Percentiles rank a stretch among this genome's conserved stretches.
Evolutionary conservation across 1,140 invertebrate genomes (phyloP).

Genomic region (Trinorchestia longiramus): DNA sequence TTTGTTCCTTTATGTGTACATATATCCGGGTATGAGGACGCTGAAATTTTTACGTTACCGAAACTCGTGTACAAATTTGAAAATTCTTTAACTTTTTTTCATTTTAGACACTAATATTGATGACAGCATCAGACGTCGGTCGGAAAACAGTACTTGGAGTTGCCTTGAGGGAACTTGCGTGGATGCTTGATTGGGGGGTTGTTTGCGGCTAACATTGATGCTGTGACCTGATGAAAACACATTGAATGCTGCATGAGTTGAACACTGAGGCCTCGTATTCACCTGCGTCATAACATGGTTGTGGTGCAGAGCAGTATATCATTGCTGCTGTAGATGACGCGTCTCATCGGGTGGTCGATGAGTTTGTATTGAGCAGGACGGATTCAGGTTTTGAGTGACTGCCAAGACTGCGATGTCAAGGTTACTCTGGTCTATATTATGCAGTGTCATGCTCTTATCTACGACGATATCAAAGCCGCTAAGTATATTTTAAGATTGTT

Average conservation of each 20-base stretch:
- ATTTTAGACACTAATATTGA: background rate
- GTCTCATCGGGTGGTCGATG: background rate
- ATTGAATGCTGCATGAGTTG: background rate
- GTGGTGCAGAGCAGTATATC: background rate
- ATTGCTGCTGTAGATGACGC: background rate
- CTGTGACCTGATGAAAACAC: background rate
- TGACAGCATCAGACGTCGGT: background rate
- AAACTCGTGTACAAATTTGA: background rate
- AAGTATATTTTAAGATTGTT: too few species aligned
- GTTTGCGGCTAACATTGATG: background rate
- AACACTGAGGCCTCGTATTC: background rate
- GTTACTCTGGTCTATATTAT: background rate
- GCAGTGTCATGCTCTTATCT: background rate
- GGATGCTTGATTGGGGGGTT: background rate
- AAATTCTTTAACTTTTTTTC: background rate
- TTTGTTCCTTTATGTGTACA: too few species aligned
- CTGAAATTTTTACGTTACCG: background rate
- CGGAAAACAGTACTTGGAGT: background rate
- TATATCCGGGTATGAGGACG: too few species aligned
- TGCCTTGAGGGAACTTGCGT: too few species aligned
- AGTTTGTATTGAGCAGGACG: background rate
- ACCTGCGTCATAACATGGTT: background rate
- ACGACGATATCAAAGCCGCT: background rate
- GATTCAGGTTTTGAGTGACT: constrained; percentile 7
- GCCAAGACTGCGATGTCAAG: background rate